A percentile compares a stretch with the other conserved stretches of the same genome.
phyloP scores from a whole-genome alignment of 2,797 vertebrate genomes.

The Mergus octosetaceus region DNA sequence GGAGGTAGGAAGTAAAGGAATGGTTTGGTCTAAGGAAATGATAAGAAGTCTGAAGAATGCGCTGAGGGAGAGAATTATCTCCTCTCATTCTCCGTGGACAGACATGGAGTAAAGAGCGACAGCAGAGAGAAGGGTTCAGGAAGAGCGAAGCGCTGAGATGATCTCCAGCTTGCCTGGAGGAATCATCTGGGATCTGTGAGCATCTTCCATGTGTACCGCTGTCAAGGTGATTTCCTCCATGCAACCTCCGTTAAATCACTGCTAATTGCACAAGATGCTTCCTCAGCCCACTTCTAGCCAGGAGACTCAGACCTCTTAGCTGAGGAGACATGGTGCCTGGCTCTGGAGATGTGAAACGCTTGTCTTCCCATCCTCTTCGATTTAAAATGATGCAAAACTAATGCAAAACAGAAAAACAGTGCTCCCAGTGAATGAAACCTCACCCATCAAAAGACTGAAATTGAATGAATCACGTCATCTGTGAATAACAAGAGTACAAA shows the following conservation, averaged over 20 bases:
- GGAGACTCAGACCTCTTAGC: background rate
- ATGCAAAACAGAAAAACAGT: background rate
- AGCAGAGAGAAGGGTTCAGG: background rate
- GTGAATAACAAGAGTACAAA: conserved; percentile 11
- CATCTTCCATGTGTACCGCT: background rate
- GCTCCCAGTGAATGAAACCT: background rate
- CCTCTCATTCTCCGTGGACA: background rate
- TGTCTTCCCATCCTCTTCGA: background rate
- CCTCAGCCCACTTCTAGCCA: background rate
- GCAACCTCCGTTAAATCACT: background rate
- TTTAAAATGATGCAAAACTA: background rate
- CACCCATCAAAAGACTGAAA: background rate
- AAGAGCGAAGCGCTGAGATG: background rate
- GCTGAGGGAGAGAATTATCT: background rate
- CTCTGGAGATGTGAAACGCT: background rate
- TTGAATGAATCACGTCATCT: background rate
- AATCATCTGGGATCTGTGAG: background rate
- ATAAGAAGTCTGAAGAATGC: background rate
- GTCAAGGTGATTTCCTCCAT: background rate
- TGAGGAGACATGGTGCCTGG: background rate
- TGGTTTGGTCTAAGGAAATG: background rate
- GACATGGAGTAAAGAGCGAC: accelerated
- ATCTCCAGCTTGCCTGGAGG: background rate
- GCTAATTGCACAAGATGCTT: accelerated
- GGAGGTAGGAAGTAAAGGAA: background rate